Evolutionary conservation across 2,888 invertebrate species (phyloP), one percentile per base, ranked within the genome.

Genomic region (Drosophila mulleri): DNA sequence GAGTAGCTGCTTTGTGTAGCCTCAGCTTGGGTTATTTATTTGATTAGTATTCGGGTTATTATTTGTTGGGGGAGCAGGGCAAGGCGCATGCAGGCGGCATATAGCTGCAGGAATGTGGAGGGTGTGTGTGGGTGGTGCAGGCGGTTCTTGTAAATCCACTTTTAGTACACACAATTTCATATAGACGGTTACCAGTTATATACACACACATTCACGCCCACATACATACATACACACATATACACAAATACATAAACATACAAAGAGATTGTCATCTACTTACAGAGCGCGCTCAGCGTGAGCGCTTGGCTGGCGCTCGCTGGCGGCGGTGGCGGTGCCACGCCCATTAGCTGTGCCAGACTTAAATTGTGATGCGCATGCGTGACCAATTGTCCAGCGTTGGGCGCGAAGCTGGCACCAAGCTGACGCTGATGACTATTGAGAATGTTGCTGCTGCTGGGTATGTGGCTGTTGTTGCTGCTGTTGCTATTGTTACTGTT

Each of bases 271-370:
- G 52, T 12, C 32, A 48, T 82, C 54, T 93, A 93, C 93, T 93
- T 91, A 93, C 93, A 93, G 78, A 93, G 72, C 70, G 93, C 94
- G 93, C 94, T 67, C 87, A 68, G 94, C 91, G 78, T 84, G 86
- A 68, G 90, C 84, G 81, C 88, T 70, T 84, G 82, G 76, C 71
- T 79, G 86, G 83, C 72, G 83, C 74, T 62, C 84, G 86, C 67
- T 79, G 79, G 83, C 70, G 75, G 82, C 41, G 72, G 78, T n/a
- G 90, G 70, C 53, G 89, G 65, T 81, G 89, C 65, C 67, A 83
- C 73, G 66, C 89, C 90, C 78, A 91, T 80, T 29, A 91, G 75
- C 66, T 91, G 91, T 9, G 89, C 82, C 78, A 90, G 79, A 58
- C 78, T 85, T 50, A 78, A 58, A 37, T 65, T 57, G 48, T 82